Conservation (phyloP, 1,140 invertebrate genomes). For the Cherax quadricarinatus region DNA sequence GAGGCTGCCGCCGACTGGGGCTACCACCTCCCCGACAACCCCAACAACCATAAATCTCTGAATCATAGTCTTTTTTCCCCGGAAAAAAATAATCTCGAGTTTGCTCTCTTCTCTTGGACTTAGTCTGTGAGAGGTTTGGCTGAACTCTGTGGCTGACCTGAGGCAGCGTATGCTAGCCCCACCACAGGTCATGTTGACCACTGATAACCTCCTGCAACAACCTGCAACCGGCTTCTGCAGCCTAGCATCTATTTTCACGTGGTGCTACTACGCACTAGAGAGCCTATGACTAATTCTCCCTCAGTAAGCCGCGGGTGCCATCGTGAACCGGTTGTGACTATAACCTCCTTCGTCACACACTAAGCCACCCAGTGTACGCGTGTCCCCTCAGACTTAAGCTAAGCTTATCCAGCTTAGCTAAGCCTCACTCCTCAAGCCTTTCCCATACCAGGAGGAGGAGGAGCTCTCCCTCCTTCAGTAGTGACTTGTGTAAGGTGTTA, state of each 20-base stretch:
- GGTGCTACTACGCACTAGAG: no score
- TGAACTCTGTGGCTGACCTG: not conserved
- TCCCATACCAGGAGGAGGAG: not conserved
- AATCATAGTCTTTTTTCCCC: not conserved
- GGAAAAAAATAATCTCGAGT: not conserved
- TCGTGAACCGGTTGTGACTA: not conserved
- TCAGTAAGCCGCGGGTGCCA: not conserved
- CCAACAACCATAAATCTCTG: not conserved
- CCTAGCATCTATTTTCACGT: not conserved
- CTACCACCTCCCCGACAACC: not conserved
- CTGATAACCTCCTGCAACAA: not conserved
- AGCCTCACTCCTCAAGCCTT: not conserved
- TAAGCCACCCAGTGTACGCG: not conserved
- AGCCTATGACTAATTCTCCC: not conserved
- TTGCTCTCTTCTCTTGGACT: conserved; percentile 26
- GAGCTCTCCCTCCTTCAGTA: not conserved
- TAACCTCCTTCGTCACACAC: not conserved
- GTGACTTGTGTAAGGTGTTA: not conserved
- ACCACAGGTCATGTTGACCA: not conserved
- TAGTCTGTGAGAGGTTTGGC: not conserved
- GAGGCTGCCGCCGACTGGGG: not conserved
- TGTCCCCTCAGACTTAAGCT: not conserved
- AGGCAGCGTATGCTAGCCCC: not conserved
- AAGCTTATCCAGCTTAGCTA: not conserved
- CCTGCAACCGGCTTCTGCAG: no score